A percentile compares a stretch with the other conserved stretches of the same genome.
These are phyloP conservation scores for Vombatus ursinus DNA, from an alignment of 2,113 vertebrate genomes.

Conservation along the genomic window DNA sequence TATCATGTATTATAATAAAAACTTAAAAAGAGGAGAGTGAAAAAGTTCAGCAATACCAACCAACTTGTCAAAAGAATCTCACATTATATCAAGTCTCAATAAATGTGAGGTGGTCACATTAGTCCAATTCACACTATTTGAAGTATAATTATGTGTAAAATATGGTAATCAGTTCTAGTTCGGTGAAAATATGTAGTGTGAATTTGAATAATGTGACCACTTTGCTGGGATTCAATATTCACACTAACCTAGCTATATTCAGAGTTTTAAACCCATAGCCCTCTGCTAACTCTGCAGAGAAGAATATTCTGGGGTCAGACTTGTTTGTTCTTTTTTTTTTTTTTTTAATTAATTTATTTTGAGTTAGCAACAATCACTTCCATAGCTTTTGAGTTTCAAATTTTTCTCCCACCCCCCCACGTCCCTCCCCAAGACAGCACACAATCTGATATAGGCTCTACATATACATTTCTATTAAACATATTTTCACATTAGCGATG, in stretches of 20 bases:
- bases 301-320: background rate
- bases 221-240: background rate
- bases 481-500: too few relatives aligned
- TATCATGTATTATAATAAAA: background rate
- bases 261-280: background rate
- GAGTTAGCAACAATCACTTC: too few relatives aligned
- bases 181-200: background rate
- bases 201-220: background rate
- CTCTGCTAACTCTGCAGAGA: background rate
- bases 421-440: too few relatives aligned
- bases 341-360: too few relatives aligned
- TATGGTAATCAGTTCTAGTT: background rate
- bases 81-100: background rate
- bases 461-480: too few relatives aligned
- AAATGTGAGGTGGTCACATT: background rate
- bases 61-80: background rate
- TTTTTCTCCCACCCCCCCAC: too few relatives aligned
- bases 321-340: background rate
- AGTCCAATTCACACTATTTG: background rate
- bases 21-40: background rate
- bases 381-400: too few relatives aligned
- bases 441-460: too few relatives aligned
- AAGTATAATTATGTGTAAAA: background rate
- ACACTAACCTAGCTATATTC: background rate
- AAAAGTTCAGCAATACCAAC: background rate